Percentiles rank a stretch among this genome's conserved stretches.
Conservation (phyloP, 2,113 vertebrate genomes). For the Muntiacus reevesi region DNA sequence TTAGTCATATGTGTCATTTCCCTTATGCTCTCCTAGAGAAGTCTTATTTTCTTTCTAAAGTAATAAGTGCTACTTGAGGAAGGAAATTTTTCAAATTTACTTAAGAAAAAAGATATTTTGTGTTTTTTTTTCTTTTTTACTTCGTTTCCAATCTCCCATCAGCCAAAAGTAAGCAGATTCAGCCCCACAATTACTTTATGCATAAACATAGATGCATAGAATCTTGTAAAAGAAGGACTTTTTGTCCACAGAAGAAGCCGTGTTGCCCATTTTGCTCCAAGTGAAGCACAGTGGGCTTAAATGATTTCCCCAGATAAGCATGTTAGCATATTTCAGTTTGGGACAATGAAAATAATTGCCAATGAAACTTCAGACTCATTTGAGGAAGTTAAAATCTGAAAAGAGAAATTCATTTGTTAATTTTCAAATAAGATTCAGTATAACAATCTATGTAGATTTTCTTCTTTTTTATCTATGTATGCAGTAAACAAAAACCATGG, state of each 20-base stretch:
- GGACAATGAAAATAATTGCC: neutral
- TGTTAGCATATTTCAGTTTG: neutral
- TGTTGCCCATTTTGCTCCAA: neutral
- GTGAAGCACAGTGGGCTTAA: neutral
- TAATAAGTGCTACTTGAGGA: neutral
- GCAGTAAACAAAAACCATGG: conserved; percentile 71
- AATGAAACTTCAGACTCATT: conserved; percentile 74
- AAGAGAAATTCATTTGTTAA: conserved; percentile 73
- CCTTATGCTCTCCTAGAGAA: neutral
- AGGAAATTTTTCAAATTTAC: neutral
- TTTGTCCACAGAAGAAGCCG: neutral
- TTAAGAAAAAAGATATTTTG: neutral
- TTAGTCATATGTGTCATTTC: neutral
- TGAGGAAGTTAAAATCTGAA: conserved; percentile 74
- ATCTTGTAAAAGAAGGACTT: neutral
- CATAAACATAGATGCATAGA: neutral
- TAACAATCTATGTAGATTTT: conserved; percentile 74
- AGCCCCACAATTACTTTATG: neutral
- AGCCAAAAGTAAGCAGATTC: neutral
- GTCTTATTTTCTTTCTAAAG: neutral
- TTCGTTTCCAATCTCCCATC: neutral
- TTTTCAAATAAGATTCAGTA: conserved; percentile 76
- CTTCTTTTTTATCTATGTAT: conserved; percentile 71
- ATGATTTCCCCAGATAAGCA: neutral
- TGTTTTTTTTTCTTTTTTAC: neutral